Evolutionary conservation across 2,888 invertebrate species (phyloP).

Genomic region (Cerastis leucographa): DNA sequence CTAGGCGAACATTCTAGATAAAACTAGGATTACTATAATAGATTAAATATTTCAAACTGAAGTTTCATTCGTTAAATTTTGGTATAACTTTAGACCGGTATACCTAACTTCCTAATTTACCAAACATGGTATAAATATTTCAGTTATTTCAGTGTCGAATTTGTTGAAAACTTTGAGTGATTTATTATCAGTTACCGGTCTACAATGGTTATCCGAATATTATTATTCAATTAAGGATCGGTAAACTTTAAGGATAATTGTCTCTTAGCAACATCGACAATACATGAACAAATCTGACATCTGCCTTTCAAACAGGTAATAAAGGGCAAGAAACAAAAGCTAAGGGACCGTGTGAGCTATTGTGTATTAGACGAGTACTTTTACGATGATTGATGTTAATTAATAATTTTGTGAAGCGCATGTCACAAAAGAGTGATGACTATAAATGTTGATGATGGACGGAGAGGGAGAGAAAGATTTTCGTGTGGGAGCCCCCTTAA

Average conservation of each 20-base stretch:
- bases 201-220: neutral
- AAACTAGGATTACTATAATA: no score
- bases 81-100: neutral
- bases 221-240: conserved; percentile 1
- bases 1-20: no score
- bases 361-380: neutral
- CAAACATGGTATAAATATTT: conserved; percentile 9
- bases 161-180: neutral
- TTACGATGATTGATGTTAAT: neutral
- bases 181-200: neutral
- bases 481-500: no score
- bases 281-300: neutral
- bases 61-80: neutral
- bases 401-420: neutral
- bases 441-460: no score
- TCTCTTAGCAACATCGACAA: neutral
- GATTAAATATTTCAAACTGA: neutral
- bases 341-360: neutral
- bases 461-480: no score
- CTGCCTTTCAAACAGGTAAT: conserved; percentile 19
- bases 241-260: neutral
- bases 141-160: conserved; percentile 1
- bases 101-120: neutral
- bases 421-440: no score
- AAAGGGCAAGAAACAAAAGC: neutral